Base-by-base conservation (phyloP, 2,888 invertebrate species). In the Agrotis puta region DNA sequence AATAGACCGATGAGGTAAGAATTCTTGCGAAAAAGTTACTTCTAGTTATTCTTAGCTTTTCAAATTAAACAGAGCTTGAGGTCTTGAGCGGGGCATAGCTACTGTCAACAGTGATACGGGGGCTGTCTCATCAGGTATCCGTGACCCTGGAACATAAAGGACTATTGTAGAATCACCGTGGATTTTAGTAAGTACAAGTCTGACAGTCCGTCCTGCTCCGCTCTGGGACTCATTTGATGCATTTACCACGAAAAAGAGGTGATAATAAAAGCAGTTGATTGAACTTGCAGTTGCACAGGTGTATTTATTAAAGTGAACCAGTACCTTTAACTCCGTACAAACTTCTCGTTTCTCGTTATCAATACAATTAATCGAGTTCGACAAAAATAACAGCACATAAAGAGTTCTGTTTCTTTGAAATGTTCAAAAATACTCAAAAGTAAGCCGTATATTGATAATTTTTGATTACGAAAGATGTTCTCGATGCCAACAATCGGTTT, bases 301-400 rank as follows among this genome's bases (percentile, higher is more conserved):
- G 20, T 50, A 2, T 54, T n/a, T 18, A 27, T n/a, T 24, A 47
- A 57, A 67, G 9, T 9, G 16, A 39, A 47, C 18, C 39, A 11
- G 45, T 61, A 47, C 61, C 13, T 48, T 48, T 20, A 5, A 24
- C 24, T 24, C 22, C 24, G n/a, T 45, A 22, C 18, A 16, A 47
- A 51, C 11, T 20, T 45, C 54, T 54, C 18, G 24, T 51, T 48
- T 2, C 47, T 20, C 27, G 14, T 71, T 77, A 77, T 77, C 62
- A 16, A 27, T 18, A 3, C 58, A 50, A 63, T 54, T 59, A 27
- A 77, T 77, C 62, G 62, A 24, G 27, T 62, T 43, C 39, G 58
- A 16, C 18, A 56, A 50, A 63, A 63, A 57, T 71, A 58, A 62
- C 57, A 45, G 48, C 45, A 48, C 33, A 2, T 5, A 14, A 57